Conservation (phyloP, 2,888 invertebrate genomes). For the Melanargia galathea region DNA sequence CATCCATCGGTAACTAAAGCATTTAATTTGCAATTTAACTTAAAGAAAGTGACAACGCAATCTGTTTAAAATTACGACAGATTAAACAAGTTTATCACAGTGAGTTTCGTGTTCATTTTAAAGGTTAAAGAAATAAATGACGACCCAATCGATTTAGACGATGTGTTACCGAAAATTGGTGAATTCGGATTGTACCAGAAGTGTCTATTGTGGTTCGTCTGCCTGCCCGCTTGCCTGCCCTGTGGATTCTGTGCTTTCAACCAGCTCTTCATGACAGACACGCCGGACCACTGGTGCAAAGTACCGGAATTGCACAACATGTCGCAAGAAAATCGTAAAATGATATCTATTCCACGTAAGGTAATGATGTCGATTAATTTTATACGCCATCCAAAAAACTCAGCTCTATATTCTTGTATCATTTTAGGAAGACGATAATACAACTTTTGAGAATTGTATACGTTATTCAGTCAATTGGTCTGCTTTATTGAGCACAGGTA, state of each 20-base stretch:
- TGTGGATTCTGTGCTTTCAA: slow-evolving; percentile 96
- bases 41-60: background rate
- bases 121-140: slow-evolving; percentile 66
- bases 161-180: slow-evolving; percentile 91
- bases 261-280: slow-evolving; percentile 95
- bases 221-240: slow-evolving; percentile 93
- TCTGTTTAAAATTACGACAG: background rate
- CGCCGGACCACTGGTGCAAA: slow-evolving; percentile 93
- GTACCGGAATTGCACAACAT: slow-evolving; percentile 86
- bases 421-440: slow-evolving; percentile 62
- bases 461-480: slow-evolving; percentile 89
- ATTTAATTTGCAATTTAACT: slow-evolving; percentile 16
- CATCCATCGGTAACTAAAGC: slow-evolving; percentile 54
- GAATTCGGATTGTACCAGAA: slow-evolving; percentile 96
- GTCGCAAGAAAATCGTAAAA: slow-evolving; percentile 81
- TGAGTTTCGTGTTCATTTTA: slow-evolving; percentile 34
- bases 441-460: slow-evolving; percentile 85
- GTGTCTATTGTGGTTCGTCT: slow-evolving; percentile 91
- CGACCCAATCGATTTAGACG: slow-evolving; percentile 89
- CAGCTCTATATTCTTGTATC: background rate
- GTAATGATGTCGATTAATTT: slow-evolving; percentile 35
- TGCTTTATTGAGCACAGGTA: slow-evolving; percentile 65
- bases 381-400: background rate
- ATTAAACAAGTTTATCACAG: background rate
- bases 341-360: slow-evolving; percentile 84